Evolutionary conservation across 1,140 invertebrate species (phyloP).

Genomic region (Gryon sp.): DNA sequence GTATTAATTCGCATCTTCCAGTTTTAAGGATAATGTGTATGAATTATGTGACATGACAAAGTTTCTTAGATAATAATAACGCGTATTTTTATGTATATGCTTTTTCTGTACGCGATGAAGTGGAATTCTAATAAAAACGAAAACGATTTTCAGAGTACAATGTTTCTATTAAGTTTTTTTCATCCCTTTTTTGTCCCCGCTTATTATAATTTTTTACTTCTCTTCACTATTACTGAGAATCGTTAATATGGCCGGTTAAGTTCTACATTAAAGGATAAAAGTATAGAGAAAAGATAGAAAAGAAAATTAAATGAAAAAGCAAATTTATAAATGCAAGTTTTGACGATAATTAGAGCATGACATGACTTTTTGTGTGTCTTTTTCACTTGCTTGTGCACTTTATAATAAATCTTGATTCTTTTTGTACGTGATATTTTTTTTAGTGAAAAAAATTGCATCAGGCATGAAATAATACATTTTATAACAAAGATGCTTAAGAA

Average conservation of each 20-base stretch:
- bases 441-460: too few species aligned
- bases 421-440: too few species aligned
- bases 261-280: too few species aligned
- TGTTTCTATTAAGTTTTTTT: not conserved
- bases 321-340: not conserved
- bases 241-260: too few species aligned
- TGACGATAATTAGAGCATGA: constrained; percentile 2
- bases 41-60: constrained; percentile 64
- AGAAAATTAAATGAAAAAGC: not conserved
- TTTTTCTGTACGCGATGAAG: constrained; percentile 78
- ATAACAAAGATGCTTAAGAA: too few species aligned
- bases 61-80: constrained; percentile 75
- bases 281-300: too few species aligned
- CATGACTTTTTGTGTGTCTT: constrained; percentile 5
- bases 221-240: too few species aligned
- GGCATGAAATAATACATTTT: too few species aligned
- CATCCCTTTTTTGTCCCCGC: not conserved
- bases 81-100: constrained; percentile 80
- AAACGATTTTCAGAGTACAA: constrained; percentile 59
- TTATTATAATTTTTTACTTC: constrained; percentile 6
- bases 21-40: constrained; percentile 64
- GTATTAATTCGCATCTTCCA: constrained; percentile 78
- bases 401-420: constrained; percentile 5
- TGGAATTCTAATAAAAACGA: constrained; percentile 72
- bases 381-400: not conserved